A percentile compares a stretch with the other conserved stretches of the same genome.
These are phyloP conservation scores for Chloroclysta siterata DNA, from an alignment of 2,888 invertebrate genomes.

Conservation along the genomic window DNA sequence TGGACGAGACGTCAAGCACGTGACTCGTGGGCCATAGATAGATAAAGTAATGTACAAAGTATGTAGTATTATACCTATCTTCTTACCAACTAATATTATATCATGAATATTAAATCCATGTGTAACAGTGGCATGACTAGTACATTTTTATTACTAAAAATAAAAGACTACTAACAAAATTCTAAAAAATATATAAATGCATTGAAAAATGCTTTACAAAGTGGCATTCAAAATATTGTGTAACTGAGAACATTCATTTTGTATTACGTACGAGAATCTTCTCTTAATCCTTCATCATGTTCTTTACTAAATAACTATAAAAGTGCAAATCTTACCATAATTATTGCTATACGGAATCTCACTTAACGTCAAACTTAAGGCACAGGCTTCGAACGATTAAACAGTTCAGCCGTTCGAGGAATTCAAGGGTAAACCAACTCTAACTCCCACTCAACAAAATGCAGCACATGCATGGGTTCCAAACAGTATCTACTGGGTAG, in stretches of 20 bases:
- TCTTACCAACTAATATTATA: not conserved
- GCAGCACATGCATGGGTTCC: not conserved
- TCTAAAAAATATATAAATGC: constrained; percentile 16
- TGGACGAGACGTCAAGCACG: no score
- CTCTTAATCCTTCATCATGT: not conserved
- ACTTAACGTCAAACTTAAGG: constrained; percentile 19
- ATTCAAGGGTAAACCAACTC: not conserved
- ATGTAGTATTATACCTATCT: no score
- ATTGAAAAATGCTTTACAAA: constrained; percentile 2
- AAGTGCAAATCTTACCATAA: constrained; percentile 40
- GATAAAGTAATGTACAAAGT: no score
- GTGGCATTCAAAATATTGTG: constrained; percentile 2
- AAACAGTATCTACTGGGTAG: not conserved
- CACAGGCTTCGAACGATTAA: not conserved
- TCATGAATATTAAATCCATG: not conserved
- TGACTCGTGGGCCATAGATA: no score
- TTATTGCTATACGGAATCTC: constrained; percentile 37
- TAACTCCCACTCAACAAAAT: not conserved
- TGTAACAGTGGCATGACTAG: constrained; percentile 13
- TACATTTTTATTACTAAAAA: not conserved
- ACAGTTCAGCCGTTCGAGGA: not conserved
- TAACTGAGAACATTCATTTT: constrained; percentile 9
- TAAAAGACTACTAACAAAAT: not conserved
- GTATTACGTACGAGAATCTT: not conserved
- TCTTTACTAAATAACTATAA: constrained; percentile 17